Base-by-base conservation (phyloP, 1,140 invertebrate species). In the Rhizoglyphus robini region DNA sequence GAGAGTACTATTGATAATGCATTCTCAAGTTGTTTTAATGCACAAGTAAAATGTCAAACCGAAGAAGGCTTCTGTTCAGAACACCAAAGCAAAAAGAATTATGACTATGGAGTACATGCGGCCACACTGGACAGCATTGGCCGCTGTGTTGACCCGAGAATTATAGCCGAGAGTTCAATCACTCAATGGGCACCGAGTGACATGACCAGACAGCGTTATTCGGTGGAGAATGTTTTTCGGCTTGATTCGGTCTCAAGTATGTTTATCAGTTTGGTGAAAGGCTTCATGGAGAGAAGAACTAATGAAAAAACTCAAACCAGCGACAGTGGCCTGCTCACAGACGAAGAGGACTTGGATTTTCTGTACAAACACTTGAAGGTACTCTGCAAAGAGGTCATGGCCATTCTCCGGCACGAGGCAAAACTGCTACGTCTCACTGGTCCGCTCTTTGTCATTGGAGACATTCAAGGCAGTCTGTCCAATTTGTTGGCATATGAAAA, bases 211-310 rank as follows among this genome's bases (percentile, higher is more conserved):
- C 23, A 54, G 15, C 51, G 51, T 32, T 54, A 11, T 32, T 27
- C 23, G 8, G 51, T 54, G 8, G 51, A 54, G 20, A 54, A 54
- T 32, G 51, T 54, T 54, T 54, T 54, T 23, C 51, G 51, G 8
- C 8, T 27, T 23, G 31, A 54, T 32, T 54, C 51, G 23, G 31
- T 32, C 8, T 8, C 51, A 25, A 54, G 23, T 32, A 54, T 54
- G 8, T 54, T 54, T 32, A 5, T 54, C 51, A 23, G 23, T 23
- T 32, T 54, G 51, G 51, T 54, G 20, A 8, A 23, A 11, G 51
- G 23, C 51, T 54, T 54, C 20, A 54, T 11, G 51, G 51, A 54
- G 51, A n/a, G n/a, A n/a, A n/a, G n/a, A n/a, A n/a, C n/a, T n/a
- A 46, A 46, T 15, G 15, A 46, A 23, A 46, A 15, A 23, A 32